Evolutionary conservation across 2,797 vertebrate genomes (phyloP).

Genomic region (Clarias fuscus): DNA sequence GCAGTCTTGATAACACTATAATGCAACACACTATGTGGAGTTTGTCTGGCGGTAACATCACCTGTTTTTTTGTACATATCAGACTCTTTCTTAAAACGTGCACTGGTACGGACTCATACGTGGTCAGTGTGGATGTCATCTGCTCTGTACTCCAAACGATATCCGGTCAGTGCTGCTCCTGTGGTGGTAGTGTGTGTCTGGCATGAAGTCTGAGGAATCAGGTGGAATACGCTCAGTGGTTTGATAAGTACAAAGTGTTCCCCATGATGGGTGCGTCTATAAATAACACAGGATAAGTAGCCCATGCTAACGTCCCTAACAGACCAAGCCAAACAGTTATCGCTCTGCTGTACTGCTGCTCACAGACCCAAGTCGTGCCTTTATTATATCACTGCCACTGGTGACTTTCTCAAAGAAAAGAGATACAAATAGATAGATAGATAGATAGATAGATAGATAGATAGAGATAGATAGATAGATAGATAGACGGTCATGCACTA

Average conservation of each 20-base stretch:
- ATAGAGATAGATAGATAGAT: slow-evolving; percentile 9
- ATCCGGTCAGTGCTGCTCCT: not conserved
- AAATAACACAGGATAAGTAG: not conserved
- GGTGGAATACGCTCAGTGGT: not conserved
- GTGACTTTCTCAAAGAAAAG: not conserved
- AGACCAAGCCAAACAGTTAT: not conserved
- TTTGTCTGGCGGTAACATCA: not conserved
- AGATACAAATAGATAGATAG: not conserved
- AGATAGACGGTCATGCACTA: not conserved
- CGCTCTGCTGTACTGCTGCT: not conserved
- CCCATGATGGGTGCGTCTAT: not conserved
- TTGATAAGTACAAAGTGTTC: slow-evolving; percentile 12
- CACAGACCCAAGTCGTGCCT: not conserved
- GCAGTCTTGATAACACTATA: too few relatives aligned
- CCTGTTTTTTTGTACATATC: not conserved
- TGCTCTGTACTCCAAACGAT: not conserved
- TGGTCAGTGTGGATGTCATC: not conserved
- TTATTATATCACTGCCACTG: not conserved
- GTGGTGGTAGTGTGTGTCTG: not conserved
- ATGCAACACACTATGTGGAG: not conserved
- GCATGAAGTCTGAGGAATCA: not conserved
- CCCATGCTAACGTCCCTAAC: not conserved
- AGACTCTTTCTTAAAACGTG: not conserved
- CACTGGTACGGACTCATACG: not conserved
- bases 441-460: slow-evolving; percentile 1